These are phyloP conservation scores for Branchellion lobata DNA, from an alignment of 2,888 invertebrate species.

Conservation along the genomic window DNA sequence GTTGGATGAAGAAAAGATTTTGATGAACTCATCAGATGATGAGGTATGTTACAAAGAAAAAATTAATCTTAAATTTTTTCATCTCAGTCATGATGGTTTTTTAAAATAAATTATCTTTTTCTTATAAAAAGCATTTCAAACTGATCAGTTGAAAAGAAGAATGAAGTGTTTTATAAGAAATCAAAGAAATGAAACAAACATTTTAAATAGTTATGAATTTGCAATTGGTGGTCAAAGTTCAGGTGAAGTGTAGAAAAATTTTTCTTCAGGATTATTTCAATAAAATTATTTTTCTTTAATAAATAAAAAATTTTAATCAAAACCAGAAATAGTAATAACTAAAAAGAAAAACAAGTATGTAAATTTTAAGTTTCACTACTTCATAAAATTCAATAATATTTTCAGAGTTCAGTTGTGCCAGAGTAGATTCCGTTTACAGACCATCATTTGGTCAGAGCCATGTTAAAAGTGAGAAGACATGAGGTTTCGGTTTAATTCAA, in stretches of 20 bases:
- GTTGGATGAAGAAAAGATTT: not conserved
- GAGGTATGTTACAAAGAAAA: not conserved
- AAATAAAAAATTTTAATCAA: no score
- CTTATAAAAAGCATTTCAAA: not conserved
- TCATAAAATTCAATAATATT: not conserved
- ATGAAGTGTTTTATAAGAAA: conserved; percentile 33
- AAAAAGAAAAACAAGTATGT: not conserved
- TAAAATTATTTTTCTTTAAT: no score
- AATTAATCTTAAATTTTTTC: not conserved
- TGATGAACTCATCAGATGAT: not conserved
- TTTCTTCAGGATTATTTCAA: not conserved
- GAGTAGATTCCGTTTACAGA: conserved; percentile 27
- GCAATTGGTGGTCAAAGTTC: conserved; percentile 22
- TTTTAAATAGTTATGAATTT: conserved; percentile 37
- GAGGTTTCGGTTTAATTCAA: no score
- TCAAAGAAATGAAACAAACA: conserved; percentile 26
- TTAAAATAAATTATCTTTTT: no score
- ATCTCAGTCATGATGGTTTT: not conserved
- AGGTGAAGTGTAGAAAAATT: not conserved
- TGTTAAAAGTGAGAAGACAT: conserved; percentile 26
- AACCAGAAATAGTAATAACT: no score
- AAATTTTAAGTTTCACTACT: not conserved
- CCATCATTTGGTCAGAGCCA: conserved; percentile 32
- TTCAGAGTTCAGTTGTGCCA: conserved; percentile 24
- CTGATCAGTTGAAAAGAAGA: conserved; percentile 28